Percentiles rank a stretch among this genome's conserved stretches.
phyloP scores from a whole-genome alignment of 2,888 invertebrate species.

The Celastrina argiolus region DNA sequence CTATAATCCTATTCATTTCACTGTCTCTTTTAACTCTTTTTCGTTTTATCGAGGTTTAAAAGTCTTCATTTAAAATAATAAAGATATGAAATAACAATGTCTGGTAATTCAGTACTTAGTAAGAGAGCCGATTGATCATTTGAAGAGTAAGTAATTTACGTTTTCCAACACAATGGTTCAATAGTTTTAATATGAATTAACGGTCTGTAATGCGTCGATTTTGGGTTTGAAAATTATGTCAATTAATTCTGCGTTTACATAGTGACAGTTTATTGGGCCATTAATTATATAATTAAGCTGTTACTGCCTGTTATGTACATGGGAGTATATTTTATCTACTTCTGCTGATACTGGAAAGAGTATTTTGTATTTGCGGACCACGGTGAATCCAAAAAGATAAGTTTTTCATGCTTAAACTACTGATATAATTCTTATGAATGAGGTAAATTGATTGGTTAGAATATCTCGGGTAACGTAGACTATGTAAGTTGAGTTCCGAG shows the following conservation, averaged over 20 bases:
- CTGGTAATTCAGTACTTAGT: neutral
- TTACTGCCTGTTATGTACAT: neutral
- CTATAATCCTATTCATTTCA: no score
- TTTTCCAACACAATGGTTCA: neutral
- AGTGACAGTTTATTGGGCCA: constrained; percentile 5
- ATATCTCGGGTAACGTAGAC: no score
- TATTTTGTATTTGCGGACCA: no score
- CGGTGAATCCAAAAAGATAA: no score
- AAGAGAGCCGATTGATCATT: neutral
- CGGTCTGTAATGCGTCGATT: constrained; percentile 50
- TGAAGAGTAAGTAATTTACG: neutral
- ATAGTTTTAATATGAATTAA: constrained; percentile 17
- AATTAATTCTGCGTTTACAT: constrained; percentile 9
- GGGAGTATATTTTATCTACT: neutral
- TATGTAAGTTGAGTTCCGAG: no score
- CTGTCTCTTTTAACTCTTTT: no score
- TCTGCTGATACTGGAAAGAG: no score
- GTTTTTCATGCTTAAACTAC: no score
- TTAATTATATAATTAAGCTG: constrained; percentile 37
- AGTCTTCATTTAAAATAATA: neutral
- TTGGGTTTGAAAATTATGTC: constrained; percentile 40
- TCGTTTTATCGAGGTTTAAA: neutral
- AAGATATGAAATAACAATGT: neutral
- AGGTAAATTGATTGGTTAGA: no score
- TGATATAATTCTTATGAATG: no score